Percentiles rank a stretch among this genome's conserved stretches.
Evolutionary conservation across 2,113 vertebrate genomes (phyloP).

Genomic region (Gila orcuttii): DNA sequence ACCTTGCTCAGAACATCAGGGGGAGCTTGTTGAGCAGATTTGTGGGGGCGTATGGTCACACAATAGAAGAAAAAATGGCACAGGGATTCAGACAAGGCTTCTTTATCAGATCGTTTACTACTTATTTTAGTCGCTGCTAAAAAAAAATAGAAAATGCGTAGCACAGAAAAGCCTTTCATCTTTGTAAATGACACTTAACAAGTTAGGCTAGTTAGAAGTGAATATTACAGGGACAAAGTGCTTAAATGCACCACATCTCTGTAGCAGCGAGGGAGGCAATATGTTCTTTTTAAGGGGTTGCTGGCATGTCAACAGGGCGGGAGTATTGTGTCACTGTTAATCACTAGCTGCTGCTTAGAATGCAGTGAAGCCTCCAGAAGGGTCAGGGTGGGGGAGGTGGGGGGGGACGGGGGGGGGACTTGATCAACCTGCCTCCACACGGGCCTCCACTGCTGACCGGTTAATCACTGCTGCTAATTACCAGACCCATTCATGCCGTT

Average conservation of each 20-base stretch:
- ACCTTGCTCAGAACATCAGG: neutral
- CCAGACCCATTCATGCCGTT: slow-evolving; percentile 66
- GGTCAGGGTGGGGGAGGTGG: slow-evolving; percentile 53
- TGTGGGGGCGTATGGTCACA: slow-evolving; percentile 23
- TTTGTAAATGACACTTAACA: neutral
- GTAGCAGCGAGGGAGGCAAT: slow-evolving; percentile 9
- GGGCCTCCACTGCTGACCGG: slow-evolving; percentile 72
- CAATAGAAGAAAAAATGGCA: slow-evolving; percentile 7
- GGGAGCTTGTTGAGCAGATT: slow-evolving; percentile 19
- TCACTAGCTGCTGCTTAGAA: slow-evolving; percentile 75
- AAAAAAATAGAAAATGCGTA: neutral
- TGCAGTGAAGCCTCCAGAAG: slow-evolving; percentile 62
- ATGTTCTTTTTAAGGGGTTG: slow-evolving; percentile 60
- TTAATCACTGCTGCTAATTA: slow-evolving; percentile 84
- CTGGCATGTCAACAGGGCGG: slow-evolving; percentile 57
- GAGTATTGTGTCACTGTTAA: slow-evolving; percentile 70
- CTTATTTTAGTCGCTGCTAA: neutral
- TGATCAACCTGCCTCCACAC: slow-evolving; percentile 74
- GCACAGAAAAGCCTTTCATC: neutral
- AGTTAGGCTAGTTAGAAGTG: neutral
- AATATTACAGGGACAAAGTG: slow-evolving; percentile 34
- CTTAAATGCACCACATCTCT: slow-evolving; percentile 32
- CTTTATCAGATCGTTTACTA: neutral
- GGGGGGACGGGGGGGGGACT: slow-evolving; percentile 53
- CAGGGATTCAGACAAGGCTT: neutral